Base-by-base conservation (phyloP, 2,797 vertebrate species). In the Pangasius sanitwongsei region DNA sequence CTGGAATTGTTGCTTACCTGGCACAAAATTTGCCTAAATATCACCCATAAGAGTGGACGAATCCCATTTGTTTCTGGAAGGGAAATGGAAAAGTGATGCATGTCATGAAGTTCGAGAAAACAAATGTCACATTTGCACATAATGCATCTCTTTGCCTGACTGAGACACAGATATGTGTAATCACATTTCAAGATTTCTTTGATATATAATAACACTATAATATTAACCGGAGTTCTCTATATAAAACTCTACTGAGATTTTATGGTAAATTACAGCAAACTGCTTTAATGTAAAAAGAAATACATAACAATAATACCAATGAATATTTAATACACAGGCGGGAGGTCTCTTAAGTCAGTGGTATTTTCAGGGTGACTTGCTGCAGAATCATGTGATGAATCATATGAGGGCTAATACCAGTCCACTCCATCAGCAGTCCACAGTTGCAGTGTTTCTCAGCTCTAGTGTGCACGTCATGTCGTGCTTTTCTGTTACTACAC, bases 371-470 rank as follows among this genome's bases (percentile, higher is more conserved):
- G 37, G 23, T 44, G 23, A n/a, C 12, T 83, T 63, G 37, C 59
- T 84, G 37, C 59, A 20, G 25, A 50, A 86, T 74, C 85, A 74
- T 20, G 4, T 74, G 85, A 86, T 20, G 7, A 50, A 86, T 74
- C 85, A 74, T n/a, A 4, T 74, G 69, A 86, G 31, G 0, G 41
- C 8, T 70, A 53, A 85, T 11, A 41, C 37, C 25, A 55, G 5
- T 48, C 44, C 44, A 6, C 15, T n/a, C 25, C 83, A 67, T 84
- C 23, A 50, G 6, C 37, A 83, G 44, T n/a, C 12, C 44, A 77
- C 9, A 41, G 69, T 72, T 1, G 11, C 8, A 1, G 25, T 12
- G 16, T 83, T 28, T 83, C 59, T n/a, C 61, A 65, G 28, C 61
- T 67, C 41, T 16, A n/a, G 6, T 9, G 4, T 70, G 8, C 50